Percentiles rank a stretch among this genome's conserved stretches.
phyloP scores from a whole-genome alignment of 2,888 invertebrate species.

The Callyntrura guangdongensis region DNA sequence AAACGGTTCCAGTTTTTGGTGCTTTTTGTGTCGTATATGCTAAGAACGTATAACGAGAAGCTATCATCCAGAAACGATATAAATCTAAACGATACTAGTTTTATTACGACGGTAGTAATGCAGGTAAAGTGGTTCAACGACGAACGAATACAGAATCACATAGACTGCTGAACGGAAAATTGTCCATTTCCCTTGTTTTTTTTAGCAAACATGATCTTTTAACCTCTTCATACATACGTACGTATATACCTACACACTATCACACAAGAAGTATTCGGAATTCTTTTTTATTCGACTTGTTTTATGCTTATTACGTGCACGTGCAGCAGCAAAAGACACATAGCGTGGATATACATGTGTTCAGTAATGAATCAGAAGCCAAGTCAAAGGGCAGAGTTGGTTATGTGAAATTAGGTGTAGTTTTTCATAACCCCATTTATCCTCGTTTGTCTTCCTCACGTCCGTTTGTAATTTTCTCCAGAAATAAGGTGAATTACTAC shows the following conservation, averaged over 20 bases:
- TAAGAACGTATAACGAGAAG: neutral
- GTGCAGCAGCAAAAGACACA: neutral
- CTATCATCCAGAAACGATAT: constrained; percentile 32
- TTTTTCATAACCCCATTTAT: constrained; percentile 60
- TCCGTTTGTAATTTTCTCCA: constrained; percentile 63
- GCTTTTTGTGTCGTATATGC: neutral
- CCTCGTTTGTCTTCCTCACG: constrained; percentile 67
- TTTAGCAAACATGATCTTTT: constrained; percentile 2
- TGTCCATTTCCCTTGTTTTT: constrained; percentile 37
- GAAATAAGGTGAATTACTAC: constrained; percentile 63
- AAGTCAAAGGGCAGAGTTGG: constrained; percentile 1
- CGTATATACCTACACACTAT: neutral
- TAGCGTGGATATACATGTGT: neutral
- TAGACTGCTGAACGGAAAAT: constrained; percentile 36
- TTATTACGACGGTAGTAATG: constrained; percentile 48
- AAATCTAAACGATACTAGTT: constrained; percentile 53
- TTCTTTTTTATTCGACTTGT: neutral
- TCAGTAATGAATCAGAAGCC: neutral
- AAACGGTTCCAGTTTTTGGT: constrained; percentile 11
- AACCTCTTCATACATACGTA: neutral
- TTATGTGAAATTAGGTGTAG: constrained; percentile 78
- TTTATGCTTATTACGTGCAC: constrained; percentile 50
- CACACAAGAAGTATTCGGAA: neutral
- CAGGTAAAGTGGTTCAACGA: constrained; percentile 52
- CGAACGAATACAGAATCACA: constrained; percentile 47